Conservation (phyloP, 2,888 invertebrate species). For the Leptothorax acervorum region DNA sequence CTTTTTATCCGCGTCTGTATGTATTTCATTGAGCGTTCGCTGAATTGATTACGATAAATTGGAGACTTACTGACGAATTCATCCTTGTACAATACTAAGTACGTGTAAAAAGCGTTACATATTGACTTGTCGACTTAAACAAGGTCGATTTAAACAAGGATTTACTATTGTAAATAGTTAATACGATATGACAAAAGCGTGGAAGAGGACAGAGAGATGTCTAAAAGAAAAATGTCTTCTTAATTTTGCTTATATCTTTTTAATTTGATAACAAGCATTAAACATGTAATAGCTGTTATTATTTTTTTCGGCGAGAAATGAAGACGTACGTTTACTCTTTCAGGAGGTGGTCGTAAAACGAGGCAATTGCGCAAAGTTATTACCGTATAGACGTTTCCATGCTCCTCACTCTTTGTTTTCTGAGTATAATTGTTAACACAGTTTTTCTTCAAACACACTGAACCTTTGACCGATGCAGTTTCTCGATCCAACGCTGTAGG, state of each 20-base stretch:
- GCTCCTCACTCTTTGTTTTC: constrained; percentile 71
- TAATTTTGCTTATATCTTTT: not conserved
- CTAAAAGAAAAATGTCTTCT: not conserved
- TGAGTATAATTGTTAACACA: constrained; percentile 65
- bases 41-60: constrained; percentile 2
- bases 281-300: not conserved
- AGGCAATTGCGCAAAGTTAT: constrained; percentile 68
- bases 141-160: not conserved
- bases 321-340: not conserved
- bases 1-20: not conserved
- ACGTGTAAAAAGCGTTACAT: not conserved
- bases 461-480: constrained; percentile 81
- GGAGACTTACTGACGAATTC: not conserved
- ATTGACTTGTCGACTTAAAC: not conserved
- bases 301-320: not conserved
- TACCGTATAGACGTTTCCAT: constrained; percentile 35
- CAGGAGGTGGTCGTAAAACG: constrained; percentile 65
- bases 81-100: not conserved
- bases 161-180: not conserved
- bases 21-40: not conserved
- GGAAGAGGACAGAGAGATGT: not conserved
- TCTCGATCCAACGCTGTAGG: constrained; percentile 80
- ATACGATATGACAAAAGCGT: not conserved
- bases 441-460: constrained; percentile 73
- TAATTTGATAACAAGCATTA: not conserved